Base-by-base conservation (phyloP, 2,888 invertebrate genomes). In the Salpingus planirostris region DNA sequence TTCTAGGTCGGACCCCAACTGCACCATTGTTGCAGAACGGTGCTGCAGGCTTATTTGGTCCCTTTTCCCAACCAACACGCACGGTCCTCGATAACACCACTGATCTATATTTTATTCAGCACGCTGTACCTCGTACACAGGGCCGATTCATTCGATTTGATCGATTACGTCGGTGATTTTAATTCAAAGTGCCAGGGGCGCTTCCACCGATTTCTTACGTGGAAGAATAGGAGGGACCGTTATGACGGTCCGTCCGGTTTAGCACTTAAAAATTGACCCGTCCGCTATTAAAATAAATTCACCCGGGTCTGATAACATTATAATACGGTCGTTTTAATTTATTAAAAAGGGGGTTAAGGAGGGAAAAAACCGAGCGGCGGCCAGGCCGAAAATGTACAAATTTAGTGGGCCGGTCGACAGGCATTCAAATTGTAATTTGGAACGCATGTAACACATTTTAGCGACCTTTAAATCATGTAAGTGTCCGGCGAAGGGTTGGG, bases 401-500 rank as follows among this genome's bases (percentile, higher is more conserved):
- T 57, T 60, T 54, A 46, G 52, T 51, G 49, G 55, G 56, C 52
- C 44, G 54, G 49, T 45, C 49, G 46, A 48, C 46, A 42, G 41
- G 44, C 54, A 48, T 52, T 52, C 49, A 50, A 51, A 51, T 47
- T 45, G 41, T 48, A 52, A 53, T 55, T 56, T 54, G 53, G 55
- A 52, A 47, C 45, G 52, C 44, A 57, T 55, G 55, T 57, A 57
- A 57, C 58, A 57, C 54, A 53, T 55, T 55, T 56, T 54, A 55
- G 55, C 55, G 52, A 49, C 44, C 50, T 54, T 47, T 52, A 53
- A 53, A 54, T 54, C 53, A 54, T 54, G 53, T 53, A 53, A 47
- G 50, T 47, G 54, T 50, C 55, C 45, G 42, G 43, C 43, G 49
- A 45, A 44, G 36, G 46, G 42, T 39, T 42, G 39, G 43, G 37